phyloP scores from a whole-genome alignment of 2,888 invertebrate genomes.

The Aquatica leii region DNA sequence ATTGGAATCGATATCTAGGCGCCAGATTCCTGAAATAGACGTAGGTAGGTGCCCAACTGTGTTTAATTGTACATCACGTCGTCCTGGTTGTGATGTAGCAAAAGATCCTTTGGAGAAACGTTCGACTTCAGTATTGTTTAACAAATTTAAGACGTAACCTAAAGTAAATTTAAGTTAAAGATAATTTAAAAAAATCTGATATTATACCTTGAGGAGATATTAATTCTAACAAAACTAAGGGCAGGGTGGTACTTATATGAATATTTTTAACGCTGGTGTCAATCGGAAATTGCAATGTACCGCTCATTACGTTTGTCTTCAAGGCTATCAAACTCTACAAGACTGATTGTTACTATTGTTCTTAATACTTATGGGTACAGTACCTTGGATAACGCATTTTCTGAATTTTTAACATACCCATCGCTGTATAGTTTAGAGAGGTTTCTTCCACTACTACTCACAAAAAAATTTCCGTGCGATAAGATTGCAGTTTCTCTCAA shows the following conservation, averaged over 20 bases:
- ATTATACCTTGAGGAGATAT: conserved; percentile 49
- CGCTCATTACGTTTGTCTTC: conserved; percentile 40
- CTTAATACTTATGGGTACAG: background rate
- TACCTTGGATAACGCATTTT: background rate
- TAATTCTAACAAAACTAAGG: conserved; percentile 39
- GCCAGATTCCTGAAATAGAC: conserved; percentile 51
- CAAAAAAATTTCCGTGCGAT: conserved; percentile 62
- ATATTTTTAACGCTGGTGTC: conserved; percentile 54
- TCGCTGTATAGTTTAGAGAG: conserved; percentile 38
- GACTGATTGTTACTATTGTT: background rate
- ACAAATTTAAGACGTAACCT: conserved; percentile 65
- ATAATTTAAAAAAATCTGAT: background rate
- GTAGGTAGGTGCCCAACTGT: conserved; percentile 39
- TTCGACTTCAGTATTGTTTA: conserved; percentile 61
- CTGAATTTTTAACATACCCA: conserved; percentile 11
- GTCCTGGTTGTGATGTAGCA: conserved; percentile 37
- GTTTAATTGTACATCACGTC: conserved; percentile 50
- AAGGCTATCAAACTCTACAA: conserved; percentile 40
- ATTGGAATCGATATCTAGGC: conserved; percentile 45
- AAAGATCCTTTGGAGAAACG: conserved; percentile 59
- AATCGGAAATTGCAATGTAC: conserved; percentile 59
- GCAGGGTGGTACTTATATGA: conserved; percentile 47
- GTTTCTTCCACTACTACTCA: conserved; percentile 46
- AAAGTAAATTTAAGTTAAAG: conserved; percentile 29
- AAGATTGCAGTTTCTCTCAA: conserved; percentile 60